Percentiles rank a stretch among this genome's conserved stretches.
phyloP scores from a whole-genome alignment of 2,888 invertebrate genomes.

The Brachyptera risi region DNA sequence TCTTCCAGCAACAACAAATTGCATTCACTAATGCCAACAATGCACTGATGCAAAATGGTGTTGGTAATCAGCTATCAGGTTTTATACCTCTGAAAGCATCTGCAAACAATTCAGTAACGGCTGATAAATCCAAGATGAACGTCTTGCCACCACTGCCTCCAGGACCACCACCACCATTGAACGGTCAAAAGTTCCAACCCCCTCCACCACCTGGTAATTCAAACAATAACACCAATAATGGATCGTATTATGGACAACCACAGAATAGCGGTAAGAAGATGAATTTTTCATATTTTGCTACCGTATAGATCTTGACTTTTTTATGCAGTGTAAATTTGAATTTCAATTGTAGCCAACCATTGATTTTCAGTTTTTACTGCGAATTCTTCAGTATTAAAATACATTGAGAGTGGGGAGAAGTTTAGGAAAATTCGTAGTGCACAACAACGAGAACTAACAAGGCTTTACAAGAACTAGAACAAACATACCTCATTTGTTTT shows the following conservation, averaged over 20 bases:
- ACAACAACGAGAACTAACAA: no score
- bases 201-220: conserved; percentile 36
- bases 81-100: no score
- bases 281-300: no score
- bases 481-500: no score
- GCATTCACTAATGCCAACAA: not conserved
- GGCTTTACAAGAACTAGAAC: no score
- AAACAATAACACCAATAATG: not conserved
- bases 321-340: no score
- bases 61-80: not conserved
- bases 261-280: conserved; percentile 26
- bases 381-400: no score
- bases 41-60: not conserved
- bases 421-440: no score
- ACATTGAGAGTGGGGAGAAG: no score
- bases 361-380: no score
- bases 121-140: not conserved
- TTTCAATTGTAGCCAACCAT: no score
- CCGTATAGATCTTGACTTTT: no score
- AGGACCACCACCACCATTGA: conserved; percentile 37
- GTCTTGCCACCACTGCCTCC: conserved; percentile 36
- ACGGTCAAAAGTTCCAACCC: conserved; percentile 42
- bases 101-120: not conserved
- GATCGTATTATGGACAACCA: conserved; percentile 29
- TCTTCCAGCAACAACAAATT: not conserved